A percentile compares a stretch with the other conserved stretches of the same genome.
phyloP scores from a whole-genome alignment of 2,797 vertebrate species.

The Aratinga solstitialis region DNA sequence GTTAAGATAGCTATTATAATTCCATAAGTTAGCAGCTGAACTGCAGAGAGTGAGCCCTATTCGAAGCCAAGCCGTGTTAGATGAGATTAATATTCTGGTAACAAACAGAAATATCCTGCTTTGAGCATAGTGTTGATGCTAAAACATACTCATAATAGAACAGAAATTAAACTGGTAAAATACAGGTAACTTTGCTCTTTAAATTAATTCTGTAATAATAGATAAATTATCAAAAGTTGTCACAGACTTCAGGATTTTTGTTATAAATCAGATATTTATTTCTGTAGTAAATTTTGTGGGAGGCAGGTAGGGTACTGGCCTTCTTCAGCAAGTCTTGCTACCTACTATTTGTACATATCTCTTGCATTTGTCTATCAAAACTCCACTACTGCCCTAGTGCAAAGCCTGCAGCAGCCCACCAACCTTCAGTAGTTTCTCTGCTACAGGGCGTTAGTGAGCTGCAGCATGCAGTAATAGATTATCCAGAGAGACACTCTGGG shows the following conservation, averaged over 20 bases:
- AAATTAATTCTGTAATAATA: not conserved
- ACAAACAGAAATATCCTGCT: not conserved
- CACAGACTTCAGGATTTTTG: not conserved
- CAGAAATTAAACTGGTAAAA: not conserved
- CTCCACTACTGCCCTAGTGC: rapidly evolving
- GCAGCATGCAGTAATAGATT: not conserved
- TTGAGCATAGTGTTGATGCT: not conserved
- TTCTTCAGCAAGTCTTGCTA: not conserved
- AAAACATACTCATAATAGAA: not conserved
- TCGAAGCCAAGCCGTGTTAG: not conserved
- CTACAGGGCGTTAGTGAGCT: not conserved
- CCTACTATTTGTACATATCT: rapidly evolving
- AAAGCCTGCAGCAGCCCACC: not conserved
- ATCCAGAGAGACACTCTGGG: not conserved
- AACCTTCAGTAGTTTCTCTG: rapidly evolving
- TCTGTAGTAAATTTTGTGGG: not conserved
- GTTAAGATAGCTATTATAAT: not conserved
- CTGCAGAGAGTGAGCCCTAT: not conserved
- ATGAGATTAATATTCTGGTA: not conserved
- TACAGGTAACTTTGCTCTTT: not conserved
- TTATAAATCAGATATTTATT: not conserved
- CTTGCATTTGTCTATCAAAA: too few relatives aligned
- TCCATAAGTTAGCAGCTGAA: not conserved
- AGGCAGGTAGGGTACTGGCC: too few relatives aligned
- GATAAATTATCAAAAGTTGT: rapidly evolving